phyloP scores from a whole-genome alignment of 2,113 vertebrate genomes.

The Phaethornis superciliosus region DNA sequence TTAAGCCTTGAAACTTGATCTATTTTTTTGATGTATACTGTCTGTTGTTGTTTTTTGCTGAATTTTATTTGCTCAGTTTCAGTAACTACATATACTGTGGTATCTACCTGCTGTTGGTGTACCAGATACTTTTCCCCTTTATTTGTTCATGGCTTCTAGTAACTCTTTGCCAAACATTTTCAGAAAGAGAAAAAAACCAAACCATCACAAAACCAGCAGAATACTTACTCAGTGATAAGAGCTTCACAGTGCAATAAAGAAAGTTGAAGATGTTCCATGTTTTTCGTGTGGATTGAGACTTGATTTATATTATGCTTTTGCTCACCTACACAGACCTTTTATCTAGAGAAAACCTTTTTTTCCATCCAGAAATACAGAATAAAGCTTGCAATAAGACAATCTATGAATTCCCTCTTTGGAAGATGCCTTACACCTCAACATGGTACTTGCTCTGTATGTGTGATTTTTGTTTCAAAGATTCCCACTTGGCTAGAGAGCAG shows the following conservation, averaged over 20 bases:
- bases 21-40: background rate
- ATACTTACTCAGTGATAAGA: background rate
- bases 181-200: background rate
- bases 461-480: background rate
- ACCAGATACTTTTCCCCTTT: background rate
- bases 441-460: background rate
- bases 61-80: background rate
- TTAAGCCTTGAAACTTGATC: background rate
- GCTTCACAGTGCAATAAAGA: background rate
- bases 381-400: background rate
- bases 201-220: background rate
- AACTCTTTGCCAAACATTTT: background rate
- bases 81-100: background rate
- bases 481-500: too few relatives aligned
- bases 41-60: background rate
- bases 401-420: background rate
- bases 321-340: background rate
- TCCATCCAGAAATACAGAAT: background rate
- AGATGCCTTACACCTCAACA: background rate
- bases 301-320: background rate
- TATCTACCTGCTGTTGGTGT: background rate
- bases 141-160: background rate
- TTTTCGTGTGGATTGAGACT: background rate
- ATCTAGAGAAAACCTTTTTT: background rate
- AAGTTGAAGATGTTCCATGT: background rate